Evolutionary conservation across 1,140 invertebrate genomes (phyloP), one percentile per base, ranked within the genome.

Genomic region (Drosophila subobscura): DNA sequence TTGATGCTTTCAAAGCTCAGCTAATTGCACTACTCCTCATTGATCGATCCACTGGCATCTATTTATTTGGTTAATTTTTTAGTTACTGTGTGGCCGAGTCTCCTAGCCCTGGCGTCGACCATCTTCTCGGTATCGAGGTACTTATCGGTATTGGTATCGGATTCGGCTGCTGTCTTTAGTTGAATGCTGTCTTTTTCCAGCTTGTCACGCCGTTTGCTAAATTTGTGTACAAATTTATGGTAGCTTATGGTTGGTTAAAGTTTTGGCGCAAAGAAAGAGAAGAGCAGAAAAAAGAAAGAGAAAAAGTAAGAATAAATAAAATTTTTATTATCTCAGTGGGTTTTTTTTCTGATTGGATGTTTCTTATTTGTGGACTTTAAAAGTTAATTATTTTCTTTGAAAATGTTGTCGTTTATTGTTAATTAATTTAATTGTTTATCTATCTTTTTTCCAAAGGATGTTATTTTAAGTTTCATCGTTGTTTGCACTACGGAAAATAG

Each of bases 281-380:
- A 77, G 72, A 76, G 65, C 55, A 88, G 84, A 88, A 78, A 78
- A 88, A 88, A 86, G 81, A 83, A 83, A 88, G 78, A 88, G 78
- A 88, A 86, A 73, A 88, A 88, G 74, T 76, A 83, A 77, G 65
- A 86, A 80, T 85, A 85, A 88, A 88, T 88, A 83, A 83, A 79
- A 78, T 64, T 79, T 88, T 78, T 88, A 76, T 83, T 72, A 76
- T 88, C 79, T 88, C 78, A 75, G 78, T 86, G 83, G 83, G 83
- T 72, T 86, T 75, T 53, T 72, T 65, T 64, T 60, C 45, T 20
- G 42, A 60, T 64, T 52, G 10, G 27, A 10, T 49, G 46, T 20
- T 20, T 60, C 33, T 37, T 37, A 12, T 37, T 37, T 12, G 10
- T 4, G 10, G 33, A 10, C 33, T 45, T 54, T 44, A 45, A 54